These are phyloP conservation scores for Drosophila elegans DNA, from an alignment of 1,140 invertebrate genomes.

Conservation along the genomic window DNA sequence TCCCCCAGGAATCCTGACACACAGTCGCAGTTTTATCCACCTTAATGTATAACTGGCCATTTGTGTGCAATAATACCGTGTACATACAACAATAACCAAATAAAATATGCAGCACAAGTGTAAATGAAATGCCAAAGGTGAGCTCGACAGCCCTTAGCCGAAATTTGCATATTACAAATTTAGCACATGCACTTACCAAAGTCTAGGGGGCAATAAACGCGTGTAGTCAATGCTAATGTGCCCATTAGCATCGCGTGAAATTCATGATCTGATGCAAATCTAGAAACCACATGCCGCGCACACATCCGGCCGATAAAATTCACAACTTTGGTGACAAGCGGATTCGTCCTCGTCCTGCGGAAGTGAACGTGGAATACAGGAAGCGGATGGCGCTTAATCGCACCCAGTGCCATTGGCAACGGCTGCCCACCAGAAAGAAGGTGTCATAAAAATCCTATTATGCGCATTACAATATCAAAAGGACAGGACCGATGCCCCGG, in stretches of 20 bases:
- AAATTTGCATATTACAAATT: slow-evolving; percentile 81
- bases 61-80: slow-evolving; percentile 70
- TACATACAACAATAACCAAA: slow-evolving; percentile 45
- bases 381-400: slow-evolving; percentile 24
- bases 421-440: slow-evolving; percentile 48
- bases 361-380: slow-evolving; percentile 1
- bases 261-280: slow-evolving; percentile 81
- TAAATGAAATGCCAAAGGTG: slow-evolving; percentile 73
- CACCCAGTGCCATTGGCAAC: slow-evolving; percentile 39
- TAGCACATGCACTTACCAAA: slow-evolving; percentile 70
- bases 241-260: slow-evolving; percentile 74
- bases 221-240: slow-evolving; percentile 80
- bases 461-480: slow-evolving; percentile 80
- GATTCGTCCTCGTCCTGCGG: slow-evolving; percentile 12
- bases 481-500: slow-evolving; percentile 49
- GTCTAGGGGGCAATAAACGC: slow-evolving; percentile 52
- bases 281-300: slow-evolving; percentile 53
- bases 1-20: background rate
- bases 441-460: slow-evolving; percentile 82
- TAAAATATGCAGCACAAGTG: slow-evolving; percentile 80
- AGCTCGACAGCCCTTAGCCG: slow-evolving; percentile 1
- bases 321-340: slow-evolving; percentile 78
- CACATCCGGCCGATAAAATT: slow-evolving; percentile 77
- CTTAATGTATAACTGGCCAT: slow-evolving; percentile 69
- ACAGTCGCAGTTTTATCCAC: slow-evolving; percentile 26